Evolutionary conservation across 2,113 vertebrate species (phyloP).

Genomic region (Lampris incognitus): DNA sequence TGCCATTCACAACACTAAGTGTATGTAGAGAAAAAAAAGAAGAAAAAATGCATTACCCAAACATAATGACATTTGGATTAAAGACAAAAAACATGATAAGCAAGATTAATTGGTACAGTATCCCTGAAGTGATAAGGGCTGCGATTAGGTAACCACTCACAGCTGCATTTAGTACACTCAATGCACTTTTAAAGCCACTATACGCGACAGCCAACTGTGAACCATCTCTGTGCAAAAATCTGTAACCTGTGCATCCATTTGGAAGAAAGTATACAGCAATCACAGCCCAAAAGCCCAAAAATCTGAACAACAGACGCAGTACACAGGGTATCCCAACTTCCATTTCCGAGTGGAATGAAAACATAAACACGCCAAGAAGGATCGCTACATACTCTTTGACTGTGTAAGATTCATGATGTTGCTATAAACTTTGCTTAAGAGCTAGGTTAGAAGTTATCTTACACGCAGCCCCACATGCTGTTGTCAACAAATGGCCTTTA

Average conservation of each 20-base stretch:
- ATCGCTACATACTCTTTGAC: neutral
- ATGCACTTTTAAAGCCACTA: constrained; percentile 6
- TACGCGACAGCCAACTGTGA: neutral
- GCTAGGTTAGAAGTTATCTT: constrained; percentile 7
- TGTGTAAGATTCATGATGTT: constrained; percentile 8
- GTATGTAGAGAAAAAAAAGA: constrained; percentile 30
- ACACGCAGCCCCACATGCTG: constrained; percentile 48
- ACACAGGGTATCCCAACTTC: constrained; percentile 3
- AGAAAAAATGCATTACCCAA: neutral
- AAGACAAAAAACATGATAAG: too few species aligned
- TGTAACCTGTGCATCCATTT: constrained; percentile 9
- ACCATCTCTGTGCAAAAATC: neutral
- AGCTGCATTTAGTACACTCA: neutral
- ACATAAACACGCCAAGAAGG: constrained; percentile 20
- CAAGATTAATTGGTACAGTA: too few species aligned
- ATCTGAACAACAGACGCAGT: constrained; percentile 21
- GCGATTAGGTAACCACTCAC: neutral
- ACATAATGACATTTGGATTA: neutral
- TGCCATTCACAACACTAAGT: neutral
- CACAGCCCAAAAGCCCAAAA: neutral
- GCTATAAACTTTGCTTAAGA: constrained; percentile 18
- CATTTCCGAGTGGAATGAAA: constrained; percentile 12
- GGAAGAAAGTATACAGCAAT: constrained; percentile 18
- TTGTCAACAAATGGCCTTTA: neutral
- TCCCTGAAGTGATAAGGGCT: too few species aligned